Evolutionary conservation across 2,797 vertebrate species (phyloP), one percentile per base, ranked within the genome.

Genomic region (Apodemus agrarius): DNA sequence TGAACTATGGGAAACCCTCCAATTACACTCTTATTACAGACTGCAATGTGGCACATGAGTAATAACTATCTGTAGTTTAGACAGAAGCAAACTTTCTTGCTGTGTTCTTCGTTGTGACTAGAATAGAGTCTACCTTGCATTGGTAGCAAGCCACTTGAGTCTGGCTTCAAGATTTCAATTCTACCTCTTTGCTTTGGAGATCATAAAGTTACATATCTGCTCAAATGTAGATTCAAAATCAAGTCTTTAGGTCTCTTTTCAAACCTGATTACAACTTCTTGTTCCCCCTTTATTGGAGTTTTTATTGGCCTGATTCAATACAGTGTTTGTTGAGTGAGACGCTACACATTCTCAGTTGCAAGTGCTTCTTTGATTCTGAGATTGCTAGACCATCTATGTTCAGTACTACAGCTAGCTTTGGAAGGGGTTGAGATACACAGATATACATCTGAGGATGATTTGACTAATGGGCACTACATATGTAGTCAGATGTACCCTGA

Each of bases 191-290:
- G 65, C 59, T 95, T 85, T 21, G 19, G 52, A 95, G 61, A 37
- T 12, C 67, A 31, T 24, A 52, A 61, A 0, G 0, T 81, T 92
- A 40, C 19, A 54, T 46, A 19, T 75, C 34, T 92, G 26, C 89
- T 95, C 4, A 79, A 54, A 61, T 40, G 22, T 75, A 31, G 29
- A 83, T 86, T 79, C 93, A 91, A 95, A 94, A 78, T 95, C 75
- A 93, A 88, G 37, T 34, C 26, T 91, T 76, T 87, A 92, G 74
- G 76, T 87, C 3, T 11, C 76, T 96, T 67, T 49, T 82, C 67
- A 88, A 34, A 82, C 67, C 54, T 85, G 31, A 40, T 91, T 80
- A 37, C 31, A 37, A 78, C 21, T 34, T 22, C 12, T 63, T 87
- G 26, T 40, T 49, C 17, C 8, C 11, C 29, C 1, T 63, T 49